Base-by-base conservation (phyloP, 2,888 invertebrate genomes). In the Orgyia antiqua region DNA sequence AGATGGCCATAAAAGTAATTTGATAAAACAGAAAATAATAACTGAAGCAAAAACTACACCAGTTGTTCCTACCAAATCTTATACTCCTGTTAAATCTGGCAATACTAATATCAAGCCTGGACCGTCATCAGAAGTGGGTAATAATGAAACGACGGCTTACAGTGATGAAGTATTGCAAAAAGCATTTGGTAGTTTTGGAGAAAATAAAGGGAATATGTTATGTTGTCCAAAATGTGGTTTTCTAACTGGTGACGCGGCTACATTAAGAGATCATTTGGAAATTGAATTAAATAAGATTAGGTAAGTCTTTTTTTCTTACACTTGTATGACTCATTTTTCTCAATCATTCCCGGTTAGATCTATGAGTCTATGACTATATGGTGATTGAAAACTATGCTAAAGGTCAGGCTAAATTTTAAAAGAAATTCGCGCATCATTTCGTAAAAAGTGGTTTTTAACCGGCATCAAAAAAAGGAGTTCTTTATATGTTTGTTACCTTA, bases 271-370 rank as follows among this genome's bases (percentile, higher is more conserved):
- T 13, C 86, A 86, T 51, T 51, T 86, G 41, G 80, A 83, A 46
- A 64, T 34, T 13, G 84, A 86, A 44, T 47, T 86, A 20, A 69
- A 63, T 20, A 76, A 71, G 46, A 78, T 84, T 45, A 71, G 84
- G 86, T 80, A 55, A 58, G 31, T n/a, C 3, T 10, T 13, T n/a
- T n/a, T n/a, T n/a, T n/a, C n/a, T n/a, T n/a, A n/a, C n/a, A n/a
- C n/a, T n/a, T n/a, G n/a, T n/a, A n/a, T n/a, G n/a, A n/a, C n/a
- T n/a, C n/a, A n/a, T n/a, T n/a, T n/a, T n/a, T n/a, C n/a, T n/a
- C n/a, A n/a, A n/a, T n/a, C n/a, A n/a, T n/a, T n/a, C n/a, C n/a
- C n/a, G n/a, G n/a, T n/a, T n/a, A n/a, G n/a, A n/a, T n/a, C n/a
- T n/a, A n/a, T n/a, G n/a, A n/a, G n/a, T n/a, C n/a, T n/a, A n/a